Base-by-base conservation (phyloP, 2,797 vertebrate genomes). In the Etheostoma perlongum region DNA sequence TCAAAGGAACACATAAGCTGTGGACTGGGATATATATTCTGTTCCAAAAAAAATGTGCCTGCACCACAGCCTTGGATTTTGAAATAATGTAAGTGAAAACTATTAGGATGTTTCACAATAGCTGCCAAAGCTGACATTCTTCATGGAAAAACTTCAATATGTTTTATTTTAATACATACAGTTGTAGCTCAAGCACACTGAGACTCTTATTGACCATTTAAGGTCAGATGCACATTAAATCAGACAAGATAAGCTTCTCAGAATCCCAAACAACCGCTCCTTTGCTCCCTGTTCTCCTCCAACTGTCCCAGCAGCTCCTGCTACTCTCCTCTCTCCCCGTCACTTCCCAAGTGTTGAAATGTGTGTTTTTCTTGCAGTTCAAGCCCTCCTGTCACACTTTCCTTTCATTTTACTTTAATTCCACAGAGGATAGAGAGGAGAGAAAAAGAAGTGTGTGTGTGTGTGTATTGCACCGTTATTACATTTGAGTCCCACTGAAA, bases 321-420 rank as follows among this genome's bases (percentile, higher is more conserved):
- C 51, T 63, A 51, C 42, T 73, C 64, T 78, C 59, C 72, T 66
- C 67, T 33, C 33, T 33, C 25, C 40, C 27, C 30, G 64, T 70
- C 78, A 70, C 83, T 86, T 84, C 72, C 79, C 76, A 53, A 73
- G 79, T 88, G 82, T 86, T 91, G 79, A 91, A 89, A 88, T 82
- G 74, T 90, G 83, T 89, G 83, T 88, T 91, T 90, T 85, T 88
- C 81, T 76, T 87, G 81, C 84, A 84, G 86, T 84, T 75, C 74
- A 90, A 85, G 85, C 81, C 47, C 9, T 88, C 84, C 80, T 88
- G 86, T 91, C 88, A 85, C 89, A 93, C 88, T 27, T 27, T 27
- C 2, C 2, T 67, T 87, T 91, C 86, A 86, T 88, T 91, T 91
- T 85, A 85, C 82, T 86, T 83, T 86, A 89, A 91, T 89, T 86